Percentiles rank a stretch among this genome's conserved stretches.
Conservation (phyloP, 2,888 invertebrate species). For the Mycalesis mineus region DNA sequence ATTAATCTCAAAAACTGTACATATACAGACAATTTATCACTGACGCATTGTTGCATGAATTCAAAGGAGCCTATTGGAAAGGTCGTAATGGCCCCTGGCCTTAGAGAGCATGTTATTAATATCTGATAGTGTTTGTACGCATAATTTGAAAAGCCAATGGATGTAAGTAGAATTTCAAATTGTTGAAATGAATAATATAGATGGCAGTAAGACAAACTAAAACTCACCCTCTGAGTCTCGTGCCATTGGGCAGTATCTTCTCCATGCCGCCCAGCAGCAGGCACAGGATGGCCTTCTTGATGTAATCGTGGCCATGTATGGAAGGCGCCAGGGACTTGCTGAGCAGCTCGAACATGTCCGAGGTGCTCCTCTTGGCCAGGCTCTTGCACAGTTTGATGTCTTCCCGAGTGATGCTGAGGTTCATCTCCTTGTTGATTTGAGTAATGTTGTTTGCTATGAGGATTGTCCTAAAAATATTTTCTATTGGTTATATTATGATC, state of each 20-base stretch:
- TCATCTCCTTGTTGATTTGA: conserved; percentile 92
- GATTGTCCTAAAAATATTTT: conserved; percentile 84
- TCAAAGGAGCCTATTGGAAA: too few species aligned
- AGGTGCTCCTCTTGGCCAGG: conserved; percentile 82
- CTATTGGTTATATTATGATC: neutral
- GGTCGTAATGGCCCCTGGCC: too few species aligned
- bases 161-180: too few species aligned
- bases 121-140: too few species aligned
- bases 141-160: too few species aligned
- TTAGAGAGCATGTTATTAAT: too few species aligned
- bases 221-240: conserved; percentile 88
- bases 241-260: conserved; percentile 94
- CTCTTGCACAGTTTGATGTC: conserved; percentile 94
- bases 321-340: conserved; percentile 97
- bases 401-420: conserved; percentile 85
- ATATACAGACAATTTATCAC: too few species aligned
- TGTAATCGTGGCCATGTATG: conserved; percentile 97
- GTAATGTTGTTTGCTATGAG: conserved; percentile 96
- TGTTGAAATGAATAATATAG: too few species aligned
- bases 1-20: too few species aligned
- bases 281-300: conserved; percentile 97
- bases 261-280: conserved; percentile 96
- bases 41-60: too few species aligned
- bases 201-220: too few species aligned
- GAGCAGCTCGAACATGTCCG: conserved; percentile 92